phyloP scores from a whole-genome alignment of 2,888 invertebrate genomes.

The Rotaria magnacalcarata region DNA sequence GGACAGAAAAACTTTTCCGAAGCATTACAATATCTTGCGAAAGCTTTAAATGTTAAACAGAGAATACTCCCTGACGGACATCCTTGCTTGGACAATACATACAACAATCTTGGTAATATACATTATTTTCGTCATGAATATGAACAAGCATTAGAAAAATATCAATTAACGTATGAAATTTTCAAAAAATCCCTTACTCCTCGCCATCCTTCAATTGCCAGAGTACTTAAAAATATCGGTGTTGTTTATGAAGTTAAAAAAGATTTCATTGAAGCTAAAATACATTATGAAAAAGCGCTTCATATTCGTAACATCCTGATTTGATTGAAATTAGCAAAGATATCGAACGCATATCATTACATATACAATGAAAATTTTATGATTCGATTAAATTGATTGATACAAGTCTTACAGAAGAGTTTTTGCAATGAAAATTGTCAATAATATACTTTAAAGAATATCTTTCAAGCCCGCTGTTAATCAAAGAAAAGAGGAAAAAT shows the following conservation, averaged over 20 bases:
- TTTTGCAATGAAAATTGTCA: no score
- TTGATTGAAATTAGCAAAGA: neutral
- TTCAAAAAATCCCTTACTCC: neutral
- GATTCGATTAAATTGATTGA: no score
- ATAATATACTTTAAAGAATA: no score
- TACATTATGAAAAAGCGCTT: neutral
- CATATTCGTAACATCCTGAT: neutral
- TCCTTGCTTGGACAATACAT: neutral
- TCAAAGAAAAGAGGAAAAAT: no score
- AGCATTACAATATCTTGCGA: neutral
- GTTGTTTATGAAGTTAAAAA: neutral
- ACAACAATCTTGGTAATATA: neutral
- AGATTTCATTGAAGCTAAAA: neutral
- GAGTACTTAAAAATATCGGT: neutral
- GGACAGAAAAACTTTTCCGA: neutral
- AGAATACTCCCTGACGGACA: neutral
- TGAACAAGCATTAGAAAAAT: neutral
- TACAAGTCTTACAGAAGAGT: no score
- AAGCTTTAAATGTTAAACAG: neutral
- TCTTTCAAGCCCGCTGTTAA: no score
- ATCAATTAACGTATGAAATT: neutral
- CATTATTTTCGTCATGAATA: neutral
- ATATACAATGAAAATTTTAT: neutral
- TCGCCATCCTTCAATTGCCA: neutral
- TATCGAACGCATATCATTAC: neutral